Evolutionary conservation across 2,888 invertebrate genomes (phyloP).

Genomic region (Protodeltote pygarga): DNA sequence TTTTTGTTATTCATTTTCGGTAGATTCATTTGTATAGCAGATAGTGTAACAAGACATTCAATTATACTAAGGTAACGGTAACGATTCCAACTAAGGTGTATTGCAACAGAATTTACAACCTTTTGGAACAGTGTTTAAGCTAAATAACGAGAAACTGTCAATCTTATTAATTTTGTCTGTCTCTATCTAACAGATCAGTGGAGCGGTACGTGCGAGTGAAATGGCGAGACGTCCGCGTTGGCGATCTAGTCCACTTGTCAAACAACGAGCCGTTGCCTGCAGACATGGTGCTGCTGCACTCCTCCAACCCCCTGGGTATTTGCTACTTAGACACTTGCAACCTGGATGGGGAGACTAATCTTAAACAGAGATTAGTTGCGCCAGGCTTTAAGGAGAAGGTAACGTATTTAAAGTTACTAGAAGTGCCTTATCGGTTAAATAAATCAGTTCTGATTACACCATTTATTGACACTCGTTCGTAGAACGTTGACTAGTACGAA

Average conservation of each 20-base stretch:
- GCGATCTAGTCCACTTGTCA: conserved; percentile 97
- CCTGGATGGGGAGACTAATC: conserved; percentile 98
- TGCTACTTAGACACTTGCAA: conserved; percentile 99
- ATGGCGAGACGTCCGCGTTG: conserved; percentile 97
- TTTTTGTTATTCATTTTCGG: no score
- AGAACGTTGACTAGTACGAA: no score
- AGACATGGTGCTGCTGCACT: conserved; percentile 95
- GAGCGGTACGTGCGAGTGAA: conserved; percentile 94
- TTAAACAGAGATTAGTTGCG: conserved; percentile 96
- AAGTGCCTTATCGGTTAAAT: no score
- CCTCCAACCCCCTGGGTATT: conserved; percentile 95
- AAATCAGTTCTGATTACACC: no score
- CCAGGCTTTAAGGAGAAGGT: conserved; percentile 91
- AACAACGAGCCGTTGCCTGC: conserved; percentile 99
- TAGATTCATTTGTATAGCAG: no score
- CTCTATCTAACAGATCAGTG: conserved; percentile 88
- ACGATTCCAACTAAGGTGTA: no score
- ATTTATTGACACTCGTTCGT: no score
- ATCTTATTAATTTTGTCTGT: conserved; percentile 46
- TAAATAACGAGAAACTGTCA: conserved; percentile 31
- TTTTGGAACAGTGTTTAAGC: no score
- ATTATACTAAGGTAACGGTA: no score
- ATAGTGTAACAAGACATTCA: no score
- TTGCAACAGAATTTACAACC: no score
- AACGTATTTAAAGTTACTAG: conserved; percentile 21